Base-by-base conservation (phyloP, 2,888 invertebrate species). In the Elegia similella region DNA sequence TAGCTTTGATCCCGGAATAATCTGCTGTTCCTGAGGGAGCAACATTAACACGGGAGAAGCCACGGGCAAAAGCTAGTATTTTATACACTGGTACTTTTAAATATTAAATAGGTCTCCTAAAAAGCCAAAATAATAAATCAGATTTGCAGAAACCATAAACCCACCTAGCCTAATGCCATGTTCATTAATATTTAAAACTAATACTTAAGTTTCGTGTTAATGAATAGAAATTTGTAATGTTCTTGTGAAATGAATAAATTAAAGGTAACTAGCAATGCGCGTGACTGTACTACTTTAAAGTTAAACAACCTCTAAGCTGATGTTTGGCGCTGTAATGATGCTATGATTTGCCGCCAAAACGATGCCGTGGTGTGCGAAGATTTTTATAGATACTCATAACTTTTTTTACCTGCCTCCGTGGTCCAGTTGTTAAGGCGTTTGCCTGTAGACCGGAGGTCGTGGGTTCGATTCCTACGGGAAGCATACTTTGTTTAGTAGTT, bases 241-340 rank as follows among this genome's bases (percentile, higher is more conserved):
- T 50, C 10, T 17, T 50, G 5, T n/a, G n/a, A 38, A 32, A 50
- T 34, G 34, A 50, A 50, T 50, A 50, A 34, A 50, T 50, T 53
- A 42, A 43, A 43, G 16, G 43, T 53, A 53, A 53, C 15, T 15
- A 43, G 29, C 29, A 42, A 15, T 42, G 43, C 53, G 53, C 53
- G 53, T 53, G 42, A 43, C 53, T 15, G 23, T 5, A 6, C 15
- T 38, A 46, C 17, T 46, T 46, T 23, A 17, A 46, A 46, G 10
- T 23, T 46, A 12, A 17, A 46, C 10, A 46, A 23, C 12, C n/a
- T 38, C 12, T 50, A 34, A 12, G 34, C 34, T 32, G 34, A 50
- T 50, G 32, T 50, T 50, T 34, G 15, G 48, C 15, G 34, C 15
- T 50, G 32, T 5, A 50, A 32, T 3, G n/a, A 15, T 32, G 29